A percentile compares a stretch with the other conserved stretches of the same genome.
phyloP scores from a whole-genome alignment of 2,113 vertebrate species.

The Rhadina sibilatrix region DNA sequence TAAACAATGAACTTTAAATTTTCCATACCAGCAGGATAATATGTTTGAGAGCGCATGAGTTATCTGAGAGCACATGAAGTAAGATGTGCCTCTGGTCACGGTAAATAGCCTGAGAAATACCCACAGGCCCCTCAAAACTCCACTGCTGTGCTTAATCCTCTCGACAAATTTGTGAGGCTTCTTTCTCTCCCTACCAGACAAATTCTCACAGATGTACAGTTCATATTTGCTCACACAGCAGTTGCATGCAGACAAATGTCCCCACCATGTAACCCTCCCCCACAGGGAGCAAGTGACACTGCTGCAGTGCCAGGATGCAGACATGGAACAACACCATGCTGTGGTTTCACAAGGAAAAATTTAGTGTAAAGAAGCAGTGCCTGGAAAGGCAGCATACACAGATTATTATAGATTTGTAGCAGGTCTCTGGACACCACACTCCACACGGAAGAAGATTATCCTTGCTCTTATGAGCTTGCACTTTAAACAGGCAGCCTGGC shows the following conservation, averaged over 20 bases:
- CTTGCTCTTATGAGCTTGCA: background rate
- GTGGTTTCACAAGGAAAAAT: background rate
- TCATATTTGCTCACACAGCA: background rate
- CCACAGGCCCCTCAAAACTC: accelerated
- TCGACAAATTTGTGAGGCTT: background rate
- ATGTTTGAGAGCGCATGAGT: background rate
- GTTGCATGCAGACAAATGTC: background rate
- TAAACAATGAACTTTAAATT: background rate
- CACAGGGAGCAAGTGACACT: background rate
- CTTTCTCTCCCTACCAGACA: background rate
- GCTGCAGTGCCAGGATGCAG: background rate
- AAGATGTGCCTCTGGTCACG: background rate
- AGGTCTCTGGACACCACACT: background rate
- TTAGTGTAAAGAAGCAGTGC: background rate
- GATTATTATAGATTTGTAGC: background rate
- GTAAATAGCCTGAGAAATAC: background rate
- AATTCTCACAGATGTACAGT: background rate
- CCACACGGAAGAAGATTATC: background rate
- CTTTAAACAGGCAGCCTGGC: background rate
- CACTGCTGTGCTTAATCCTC: background rate
- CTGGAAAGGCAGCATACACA: background rate
- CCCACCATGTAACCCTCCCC: background rate
- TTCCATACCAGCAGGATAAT: background rate
- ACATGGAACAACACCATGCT: accelerated
- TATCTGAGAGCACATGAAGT: background rate